A percentile compares a stretch with the other conserved stretches of the same genome.
phyloP scores from a whole-genome alignment of 1,140 invertebrate species.

The Drosophila rufa region DNA sequence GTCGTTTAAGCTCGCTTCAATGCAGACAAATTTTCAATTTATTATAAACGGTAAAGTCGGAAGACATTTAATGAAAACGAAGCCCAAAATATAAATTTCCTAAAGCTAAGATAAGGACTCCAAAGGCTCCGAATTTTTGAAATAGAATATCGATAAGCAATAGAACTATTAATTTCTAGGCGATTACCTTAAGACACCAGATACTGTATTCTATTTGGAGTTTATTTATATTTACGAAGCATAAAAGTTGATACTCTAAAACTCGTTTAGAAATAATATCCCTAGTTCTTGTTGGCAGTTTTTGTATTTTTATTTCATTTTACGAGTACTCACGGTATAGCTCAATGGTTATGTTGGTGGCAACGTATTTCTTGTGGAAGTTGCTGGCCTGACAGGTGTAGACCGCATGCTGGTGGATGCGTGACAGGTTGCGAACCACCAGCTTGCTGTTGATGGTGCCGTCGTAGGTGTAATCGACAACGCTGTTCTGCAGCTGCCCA shows the following conservation, averaged over 20 bases:
- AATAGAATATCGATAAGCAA: neutral
- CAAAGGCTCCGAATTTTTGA: neutral
- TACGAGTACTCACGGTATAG: constrained; percentile 89
- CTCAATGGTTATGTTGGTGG: constrained; percentile 88
- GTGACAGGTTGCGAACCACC: constrained; percentile 86
- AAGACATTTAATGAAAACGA: constrained; percentile 14
- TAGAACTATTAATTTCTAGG: neutral
- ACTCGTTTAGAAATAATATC: no score
- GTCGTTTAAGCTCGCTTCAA: constrained; percentile 20
- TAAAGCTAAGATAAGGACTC: neutral
- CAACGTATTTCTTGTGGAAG: constrained; percentile 90
- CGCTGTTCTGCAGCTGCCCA: constrained; percentile 88
- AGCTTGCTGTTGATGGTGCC: constrained; percentile 85
- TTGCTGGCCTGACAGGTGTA: constrained; percentile 94
- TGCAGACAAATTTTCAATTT: constrained; percentile 9
- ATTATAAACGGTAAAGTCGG: constrained; percentile 7
- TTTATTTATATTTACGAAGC: neutral
- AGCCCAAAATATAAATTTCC: constrained; percentile 21
- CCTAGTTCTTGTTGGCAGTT: neutral
- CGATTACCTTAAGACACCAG: no score
- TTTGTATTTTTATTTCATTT: neutral
- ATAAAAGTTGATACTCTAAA: neutral
- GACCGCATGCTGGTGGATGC: constrained; percentile 91
- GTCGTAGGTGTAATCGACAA: constrained; percentile 83
- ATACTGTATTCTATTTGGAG: no score